Evolutionary conservation across 2,888 invertebrate species (phyloP), one percentile per base, ranked within the genome.

Genomic region (Trimorus sp.): DNA sequence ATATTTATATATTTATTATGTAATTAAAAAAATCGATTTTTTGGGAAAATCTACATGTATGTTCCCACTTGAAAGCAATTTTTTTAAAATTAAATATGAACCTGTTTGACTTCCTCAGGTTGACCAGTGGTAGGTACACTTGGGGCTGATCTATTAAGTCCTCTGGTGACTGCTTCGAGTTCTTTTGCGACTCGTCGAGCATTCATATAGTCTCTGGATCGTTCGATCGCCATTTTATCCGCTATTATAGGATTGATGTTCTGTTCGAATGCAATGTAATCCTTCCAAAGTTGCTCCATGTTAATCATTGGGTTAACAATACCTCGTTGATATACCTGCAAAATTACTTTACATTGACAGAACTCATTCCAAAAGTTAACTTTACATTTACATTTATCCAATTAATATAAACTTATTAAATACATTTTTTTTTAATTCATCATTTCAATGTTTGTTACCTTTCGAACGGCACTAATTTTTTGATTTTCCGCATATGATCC

Each of bases 401-500:
- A n/a, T n/a, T n/a, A n/a, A n/a, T n/a, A n/a, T n/a, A n/a, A n/a
- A n/a, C n/a, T n/a, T n/a, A n/a, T n/a, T n/a, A n/a, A n/a, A n/a
- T n/a, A n/a, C n/a, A n/a, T n/a, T n/a, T n/a, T n/a, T n/a, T n/a
- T n/a, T n/a, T n/a, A n/a, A n/a, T n/a, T n/a, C n/a, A n/a, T n/a
- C n/a, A n/a, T n/a, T n/a, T n/a, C n/a, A n/a, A n/a, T n/a, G n/a
- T n/a, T n/a, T n/a, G n/a, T n/a, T 86, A 97, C 97, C 93, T 99
- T 98, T 58, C 99, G 94, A 3, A 99, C 98, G 0, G 99, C 99
- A 14, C 98, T 98, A 81, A 99, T 99, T 92, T 98, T 97, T 93
- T 99, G 99, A 92, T 99, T 99, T 92, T 99, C 99, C 0, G 99
- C 99, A 92, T 99, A 99, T 0, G 98, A 98, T 0, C 99, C 99